Evolutionary conservation across 2,797 vertebrate species (phyloP).

Genomic region (Xenops minutus): DNA sequence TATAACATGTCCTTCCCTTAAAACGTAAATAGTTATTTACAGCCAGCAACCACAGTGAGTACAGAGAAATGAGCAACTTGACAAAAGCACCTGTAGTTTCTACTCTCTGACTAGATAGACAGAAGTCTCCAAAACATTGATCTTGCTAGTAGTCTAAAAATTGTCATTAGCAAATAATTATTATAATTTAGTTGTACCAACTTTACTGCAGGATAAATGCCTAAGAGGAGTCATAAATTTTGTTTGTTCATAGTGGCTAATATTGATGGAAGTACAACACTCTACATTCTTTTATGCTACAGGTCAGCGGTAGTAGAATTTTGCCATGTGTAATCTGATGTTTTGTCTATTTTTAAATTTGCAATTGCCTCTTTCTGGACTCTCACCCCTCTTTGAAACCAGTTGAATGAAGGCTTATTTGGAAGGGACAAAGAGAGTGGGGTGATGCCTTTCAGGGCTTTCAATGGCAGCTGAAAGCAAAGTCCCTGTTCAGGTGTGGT

Average conservation of each 20-base stretch:
- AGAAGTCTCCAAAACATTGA: background rate
- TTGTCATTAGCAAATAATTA: background rate
- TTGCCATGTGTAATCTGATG: background rate
- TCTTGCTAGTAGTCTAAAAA: background rate
- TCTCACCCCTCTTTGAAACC: background rate
- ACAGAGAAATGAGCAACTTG: background rate
- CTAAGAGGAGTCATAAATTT: background rate
- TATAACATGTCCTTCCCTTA: background rate
- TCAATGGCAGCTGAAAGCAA: background rate
- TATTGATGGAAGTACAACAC: background rate
- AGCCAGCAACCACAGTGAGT: background rate
- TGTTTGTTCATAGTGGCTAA: background rate
- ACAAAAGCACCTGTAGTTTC: background rate
- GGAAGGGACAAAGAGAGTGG: background rate
- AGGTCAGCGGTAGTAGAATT: background rate
- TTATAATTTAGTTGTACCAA: background rate
- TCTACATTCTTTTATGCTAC: background rate
- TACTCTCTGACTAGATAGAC: background rate
- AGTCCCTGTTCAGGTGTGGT: background rate
- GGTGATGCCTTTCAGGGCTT: background rate
- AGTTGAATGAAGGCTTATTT: background rate
- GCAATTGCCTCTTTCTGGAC: background rate
- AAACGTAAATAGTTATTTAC: background rate
- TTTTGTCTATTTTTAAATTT: background rate
- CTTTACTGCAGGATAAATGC: background rate